Evolutionary conservation across 2,888 invertebrate species (phyloP).

Genomic region (Lasioglossum marginatum): DNA sequence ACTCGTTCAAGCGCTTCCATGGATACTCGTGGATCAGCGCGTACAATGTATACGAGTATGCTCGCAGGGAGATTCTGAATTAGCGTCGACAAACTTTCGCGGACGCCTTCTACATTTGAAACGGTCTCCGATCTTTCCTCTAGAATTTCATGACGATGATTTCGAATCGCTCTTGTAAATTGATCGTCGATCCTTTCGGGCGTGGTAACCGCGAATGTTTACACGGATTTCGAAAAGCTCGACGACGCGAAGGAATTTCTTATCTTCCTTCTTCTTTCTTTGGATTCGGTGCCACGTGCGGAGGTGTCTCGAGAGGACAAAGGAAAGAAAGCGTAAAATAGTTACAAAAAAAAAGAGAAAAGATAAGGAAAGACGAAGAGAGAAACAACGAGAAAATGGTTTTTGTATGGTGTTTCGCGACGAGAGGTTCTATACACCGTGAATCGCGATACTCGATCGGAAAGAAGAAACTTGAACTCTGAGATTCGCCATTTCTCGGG

Average conservation of each 20-base stretch:
- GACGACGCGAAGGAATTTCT: background rate
- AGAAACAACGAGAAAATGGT: slow-evolving; percentile 29
- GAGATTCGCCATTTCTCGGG: slow-evolving; percentile 1
- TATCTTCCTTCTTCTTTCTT: background rate
- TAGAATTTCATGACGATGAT: background rate
- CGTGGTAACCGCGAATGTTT: slow-evolving; percentile 6
- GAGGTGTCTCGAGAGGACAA: background rate
- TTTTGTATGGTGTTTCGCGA: slow-evolving; percentile 35
- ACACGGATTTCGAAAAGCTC: background rate
- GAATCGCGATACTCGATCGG: slow-evolving; percentile 11
- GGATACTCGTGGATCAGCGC: slow-evolving; percentile 45
- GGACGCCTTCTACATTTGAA: background rate
- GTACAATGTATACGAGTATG: slow-evolving; percentile 70
- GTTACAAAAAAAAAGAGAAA: background rate
- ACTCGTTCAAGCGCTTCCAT: slow-evolving; percentile 57
- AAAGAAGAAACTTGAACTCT: background rate
- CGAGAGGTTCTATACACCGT: slow-evolving; percentile 14
- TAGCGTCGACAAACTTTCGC: slow-evolving; percentile 27
- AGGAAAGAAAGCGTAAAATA: background rate
- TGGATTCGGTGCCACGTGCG: slow-evolving; percentile 20
- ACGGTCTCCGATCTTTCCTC: background rate
- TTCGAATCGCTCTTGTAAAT: background rate
- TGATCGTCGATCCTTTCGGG: slow-evolving; percentile 35
- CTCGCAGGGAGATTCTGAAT: slow-evolving; percentile 36
- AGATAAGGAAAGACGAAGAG: background rate